These are phyloP conservation scores for Lophochroa leadbeateri DNA, from an alignment of 2,113 vertebrate genomes.

Conservation along the genomic window DNA sequence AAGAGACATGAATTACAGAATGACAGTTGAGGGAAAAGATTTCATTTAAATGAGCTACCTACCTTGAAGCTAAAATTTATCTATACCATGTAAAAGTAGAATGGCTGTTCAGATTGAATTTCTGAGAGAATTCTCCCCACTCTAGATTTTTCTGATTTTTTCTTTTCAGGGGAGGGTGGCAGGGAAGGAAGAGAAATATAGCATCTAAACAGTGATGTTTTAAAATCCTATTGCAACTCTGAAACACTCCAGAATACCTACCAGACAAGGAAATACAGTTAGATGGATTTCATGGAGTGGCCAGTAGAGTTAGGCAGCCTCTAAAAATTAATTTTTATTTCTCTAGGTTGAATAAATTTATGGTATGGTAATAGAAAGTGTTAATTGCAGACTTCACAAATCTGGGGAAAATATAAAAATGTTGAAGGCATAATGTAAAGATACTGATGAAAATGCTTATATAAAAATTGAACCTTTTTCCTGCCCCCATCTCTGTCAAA, in stretches of 20 bases:
- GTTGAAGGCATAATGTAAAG: background rate
- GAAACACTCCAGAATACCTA: background rate
- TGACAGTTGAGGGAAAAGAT: background rate
- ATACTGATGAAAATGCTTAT: background rate
- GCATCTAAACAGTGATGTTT: background rate
- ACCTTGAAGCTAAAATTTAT: background rate
- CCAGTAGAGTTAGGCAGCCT: background rate
- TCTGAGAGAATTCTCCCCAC: background rate
- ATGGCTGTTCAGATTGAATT: background rate
- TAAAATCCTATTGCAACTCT: background rate
- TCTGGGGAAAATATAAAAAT: background rate
- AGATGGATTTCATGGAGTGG: background rate
- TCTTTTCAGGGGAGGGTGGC: accelerated
- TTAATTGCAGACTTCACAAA: background rate
- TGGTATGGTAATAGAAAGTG: background rate
- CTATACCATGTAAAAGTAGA: background rate
- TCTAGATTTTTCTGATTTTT: background rate
- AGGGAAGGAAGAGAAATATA: background rate
- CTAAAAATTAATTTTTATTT: background rate
- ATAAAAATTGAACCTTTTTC: background rate
- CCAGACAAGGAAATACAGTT: background rate
- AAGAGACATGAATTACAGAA: background rate
- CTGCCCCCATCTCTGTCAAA: background rate
- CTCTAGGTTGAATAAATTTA: background rate
- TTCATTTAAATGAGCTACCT: conserved; percentile 7